These are phyloP conservation scores for Cydia amplana DNA, from an alignment of 1,140 invertebrate genomes.

Conservation along the genomic window DNA sequence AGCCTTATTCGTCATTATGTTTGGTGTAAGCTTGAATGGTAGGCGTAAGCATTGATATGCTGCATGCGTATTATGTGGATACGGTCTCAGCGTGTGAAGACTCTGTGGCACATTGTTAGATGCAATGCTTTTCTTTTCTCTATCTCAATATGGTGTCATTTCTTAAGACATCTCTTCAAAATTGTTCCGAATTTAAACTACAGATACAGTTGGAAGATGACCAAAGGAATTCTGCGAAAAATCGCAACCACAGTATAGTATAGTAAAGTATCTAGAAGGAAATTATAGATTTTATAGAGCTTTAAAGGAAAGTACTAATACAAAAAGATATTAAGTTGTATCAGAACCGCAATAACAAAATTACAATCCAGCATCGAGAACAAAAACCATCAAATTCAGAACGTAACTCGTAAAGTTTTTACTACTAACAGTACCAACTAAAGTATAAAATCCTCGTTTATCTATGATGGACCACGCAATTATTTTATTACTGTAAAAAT, in stretches of 20 bases:
- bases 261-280: not conserved
- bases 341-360: not conserved
- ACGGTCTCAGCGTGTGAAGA: not conserved
- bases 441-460: conserved; percentile 2
- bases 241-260: too few relatives aligned
- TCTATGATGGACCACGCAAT: conserved; percentile 20
- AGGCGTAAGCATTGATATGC: conserved; percentile 28
- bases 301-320: too few relatives aligned
- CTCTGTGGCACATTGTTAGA: not conserved
- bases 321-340: not conserved
- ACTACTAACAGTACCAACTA: not conserved
- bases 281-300: not conserved
- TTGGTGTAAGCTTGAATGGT: conserved; percentile 8
- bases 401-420: not conserved
- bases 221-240: too few relatives aligned
- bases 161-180: not conserved
- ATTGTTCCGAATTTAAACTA: not conserved
- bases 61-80: not conserved
- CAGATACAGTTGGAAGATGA: too few relatives aligned
- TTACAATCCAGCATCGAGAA: not conserved
- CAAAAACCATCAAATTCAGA: not conserved
- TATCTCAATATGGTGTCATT: not conserved
- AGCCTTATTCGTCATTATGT: not conserved
- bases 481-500: conserved; percentile 29
- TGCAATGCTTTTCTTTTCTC: not conserved